Evolutionary conservation across 2,113 vertebrate species (phyloP), one percentile per base, ranked within the genome.

Genomic region (Orientallactaga bullata): DNA sequence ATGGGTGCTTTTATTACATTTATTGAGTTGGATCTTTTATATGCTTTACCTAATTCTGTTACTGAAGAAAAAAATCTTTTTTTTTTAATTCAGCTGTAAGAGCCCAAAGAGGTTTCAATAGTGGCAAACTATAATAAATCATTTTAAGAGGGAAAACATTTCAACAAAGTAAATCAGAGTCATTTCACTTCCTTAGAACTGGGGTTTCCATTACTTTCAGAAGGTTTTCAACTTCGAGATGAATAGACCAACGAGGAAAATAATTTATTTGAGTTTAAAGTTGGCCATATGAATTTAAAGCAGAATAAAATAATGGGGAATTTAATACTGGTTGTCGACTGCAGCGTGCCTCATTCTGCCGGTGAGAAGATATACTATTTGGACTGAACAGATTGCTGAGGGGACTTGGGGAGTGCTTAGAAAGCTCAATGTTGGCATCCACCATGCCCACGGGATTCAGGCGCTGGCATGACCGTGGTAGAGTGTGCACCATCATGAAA

Each of bases 91-190:
- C 91, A 95, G 86, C 80, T 2, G 42, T 71, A 30, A 96, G 96
- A 96, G 79, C 85, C 8, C 87, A 92, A 88, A 96, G 95, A 79
- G 55, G 89, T 96, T 93, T 95, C 82, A 93, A 82, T 51, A 32
- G 89, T 58, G 84, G 58, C 42, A n/a, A 94, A 94, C 35, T 28
- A 74, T 85, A 95, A 94, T 93, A 96, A 96, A 94, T 95, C 95
- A 94, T 97, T 97, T 94, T 15, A 96, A 92, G 95, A 73, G 83
- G 89, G 89, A 94, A 97, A 97, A 97, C 94, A 96, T 95, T 97
- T 96, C 93, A 84, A 74, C 85, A 90, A 96, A 94, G 96, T 95
- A 90, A 96, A 93, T 85, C 92, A 37, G 95, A 97, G 90, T 95
- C 42, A 83, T 93, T 94, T 88, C 5, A 21, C 92, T 96, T 90